Conservation (phyloP, 2,113 vertebrate genomes). For the Hemichromis elongatus region DNA sequence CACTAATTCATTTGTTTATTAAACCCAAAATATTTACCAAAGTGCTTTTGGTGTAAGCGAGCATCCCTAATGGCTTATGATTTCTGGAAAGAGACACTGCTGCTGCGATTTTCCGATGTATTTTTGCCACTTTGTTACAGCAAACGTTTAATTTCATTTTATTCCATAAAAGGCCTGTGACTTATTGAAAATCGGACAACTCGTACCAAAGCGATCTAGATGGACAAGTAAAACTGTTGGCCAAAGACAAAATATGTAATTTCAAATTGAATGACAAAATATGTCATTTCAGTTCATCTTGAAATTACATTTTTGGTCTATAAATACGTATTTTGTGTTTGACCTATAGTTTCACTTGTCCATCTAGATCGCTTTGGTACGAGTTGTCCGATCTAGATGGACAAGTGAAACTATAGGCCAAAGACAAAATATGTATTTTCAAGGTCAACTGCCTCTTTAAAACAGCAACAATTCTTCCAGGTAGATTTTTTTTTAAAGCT, state of each 20-base stretch:
- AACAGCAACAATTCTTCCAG: neutral
- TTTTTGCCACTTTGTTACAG: neutral
- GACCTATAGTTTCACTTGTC: neutral
- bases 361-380: accelerated
- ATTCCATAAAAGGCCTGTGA: neutral
- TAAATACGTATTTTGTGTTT: neutral
- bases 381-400: neutral
- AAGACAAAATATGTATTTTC: neutral
- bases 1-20: neutral
- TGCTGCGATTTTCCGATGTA: neutral
- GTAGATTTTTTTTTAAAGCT: neutral
- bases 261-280: too few relatives aligned
- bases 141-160: neutral
- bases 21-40: neutral
- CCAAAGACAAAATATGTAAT: neutral
- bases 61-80: neutral
- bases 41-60: neutral
- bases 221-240: neutral
- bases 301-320: too few relatives aligned
- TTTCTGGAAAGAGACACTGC: neutral
- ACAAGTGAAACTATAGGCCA: neutral
- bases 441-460: neutral
- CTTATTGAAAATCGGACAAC: neutral
- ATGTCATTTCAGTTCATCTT: neutral
- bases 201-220: accelerated